Evolutionary conservation across 2,113 vertebrate genomes (phyloP), one percentile per base, ranked within the genome.

Genomic region (Pithys albifrons): DNA sequence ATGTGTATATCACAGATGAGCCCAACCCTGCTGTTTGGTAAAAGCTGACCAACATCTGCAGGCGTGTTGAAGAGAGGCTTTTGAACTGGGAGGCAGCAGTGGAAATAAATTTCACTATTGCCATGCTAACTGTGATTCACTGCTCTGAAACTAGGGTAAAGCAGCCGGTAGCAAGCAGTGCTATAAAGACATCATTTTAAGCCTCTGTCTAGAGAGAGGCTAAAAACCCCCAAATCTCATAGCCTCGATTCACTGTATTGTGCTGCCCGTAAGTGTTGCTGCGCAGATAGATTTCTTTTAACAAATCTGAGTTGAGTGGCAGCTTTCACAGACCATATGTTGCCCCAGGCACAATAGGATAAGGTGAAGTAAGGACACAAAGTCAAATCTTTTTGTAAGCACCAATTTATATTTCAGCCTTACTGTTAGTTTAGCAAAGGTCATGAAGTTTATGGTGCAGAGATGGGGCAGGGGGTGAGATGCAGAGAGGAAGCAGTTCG

Each of bases 141-240:
- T 71, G 41, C 49, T 49, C 14, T 27, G 28, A 93, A 65, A 70
- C 73, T 41, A 48, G 58, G 76, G 65, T 91, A 76, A 88, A 83
- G 58, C 87, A 88, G 62, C 72, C 74, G 58, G 87, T 41, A 80
- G 35, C 54, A 58, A 89, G 51, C 72, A 62, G 85, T 7, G 9
- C 45, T 57, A n/a, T 12, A 80, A 45, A 89, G 82, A 88, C 79
- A 89, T 1, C 19, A n/a, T 74, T 90, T 83, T 90, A 96, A 96
- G 79, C 85, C 3, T 2, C 65, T 85, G 29, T 62, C 91, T 86
- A 52, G 48, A 62, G 22, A 58, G 74, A 69, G 71, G 45, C 49
- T 35, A 83, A 86, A 89, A 91, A 43, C 57, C 73, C 4, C 0
- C 78, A 89, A 66, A 91, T 93, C 79, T 85, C 64, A 10, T 25